These are phyloP conservation scores for Holothuria leucospilota DNA, from an alignment of 53 echinoderm and acorn worm species.

Conservation along the genomic window DNA sequence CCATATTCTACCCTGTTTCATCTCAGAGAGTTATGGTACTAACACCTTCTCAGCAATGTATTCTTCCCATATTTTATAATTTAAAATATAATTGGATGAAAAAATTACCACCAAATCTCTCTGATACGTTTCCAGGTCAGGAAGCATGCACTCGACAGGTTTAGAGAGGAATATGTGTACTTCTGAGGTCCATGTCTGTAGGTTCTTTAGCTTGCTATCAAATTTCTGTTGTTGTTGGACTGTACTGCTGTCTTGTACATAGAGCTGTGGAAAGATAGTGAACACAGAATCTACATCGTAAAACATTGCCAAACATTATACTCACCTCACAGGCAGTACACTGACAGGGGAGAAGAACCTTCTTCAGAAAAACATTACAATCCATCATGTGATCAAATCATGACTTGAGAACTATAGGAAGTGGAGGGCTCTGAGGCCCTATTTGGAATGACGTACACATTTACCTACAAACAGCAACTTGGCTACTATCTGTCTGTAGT, in stretches of 20 bases:
- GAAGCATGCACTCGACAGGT: constrained; percentile 32
- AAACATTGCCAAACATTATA: not conserved
- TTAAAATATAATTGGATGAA: not conserved
- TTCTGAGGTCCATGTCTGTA: constrained; percentile 51
- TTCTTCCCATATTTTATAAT: too few species aligned
- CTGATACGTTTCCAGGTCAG: constrained; percentile 16
- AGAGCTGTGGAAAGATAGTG: not conserved
- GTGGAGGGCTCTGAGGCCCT: too few species aligned
- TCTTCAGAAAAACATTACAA: not conserved
- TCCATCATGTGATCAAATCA: not conserved
- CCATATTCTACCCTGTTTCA: too few species aligned
- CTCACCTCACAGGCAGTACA: not conserved
- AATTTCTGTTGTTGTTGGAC: constrained; percentile 2
- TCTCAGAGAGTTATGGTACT: too few species aligned
- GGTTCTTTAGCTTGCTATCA: constrained; percentile 4
- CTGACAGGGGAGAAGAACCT: not conserved
- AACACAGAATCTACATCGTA: too few species aligned
- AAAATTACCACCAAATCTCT: constrained; percentile 12
- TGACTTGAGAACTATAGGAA: not conserved
- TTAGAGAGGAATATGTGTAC: constrained; percentile 21
- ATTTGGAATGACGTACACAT: too few species aligned
- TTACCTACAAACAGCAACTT: too few species aligned
- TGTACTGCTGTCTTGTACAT: constrained; percentile 8
- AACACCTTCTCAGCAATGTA: too few species aligned
- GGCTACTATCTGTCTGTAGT: too few species aligned